Evolutionary conservation across 1,140 invertebrate genomes (phyloP).

Genomic region (Aphelinus atriplicis): DNA sequence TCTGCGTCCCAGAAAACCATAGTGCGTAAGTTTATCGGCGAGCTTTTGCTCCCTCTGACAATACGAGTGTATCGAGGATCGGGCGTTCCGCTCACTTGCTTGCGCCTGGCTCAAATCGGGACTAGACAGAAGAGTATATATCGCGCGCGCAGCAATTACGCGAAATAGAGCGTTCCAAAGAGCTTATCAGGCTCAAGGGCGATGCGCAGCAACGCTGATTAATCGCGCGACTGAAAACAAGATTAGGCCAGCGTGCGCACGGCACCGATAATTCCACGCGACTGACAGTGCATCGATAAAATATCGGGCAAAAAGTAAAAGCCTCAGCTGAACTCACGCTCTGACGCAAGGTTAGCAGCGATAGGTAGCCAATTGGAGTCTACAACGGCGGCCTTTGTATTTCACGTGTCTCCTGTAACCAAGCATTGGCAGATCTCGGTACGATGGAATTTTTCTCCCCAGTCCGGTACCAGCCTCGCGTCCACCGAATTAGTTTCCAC

Average conservation of each 20-base stretch:
- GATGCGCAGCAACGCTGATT: slow-evolving; percentile 24
- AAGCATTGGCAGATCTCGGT: no score
- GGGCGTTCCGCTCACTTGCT: no score
- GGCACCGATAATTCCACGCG: slow-evolving; percentile 33
- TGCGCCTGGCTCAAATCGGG: no score
- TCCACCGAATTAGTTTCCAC: no score
- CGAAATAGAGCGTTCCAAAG: slow-evolving; percentile 30
- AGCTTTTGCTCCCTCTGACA: background rate
- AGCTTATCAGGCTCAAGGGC: slow-evolving; percentile 29
- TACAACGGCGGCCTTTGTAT: no score
- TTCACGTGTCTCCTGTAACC: no score
- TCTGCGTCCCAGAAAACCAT: background rate
- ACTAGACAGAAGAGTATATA: background rate
- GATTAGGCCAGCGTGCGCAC: slow-evolving; percentile 36
- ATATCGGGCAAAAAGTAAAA: background rate
- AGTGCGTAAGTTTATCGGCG: slow-evolving; percentile 3
- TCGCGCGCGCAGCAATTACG: slow-evolving; percentile 4
- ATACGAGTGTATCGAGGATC: no score
- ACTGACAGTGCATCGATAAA: slow-evolving; percentile 38
- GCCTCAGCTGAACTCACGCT: no score
- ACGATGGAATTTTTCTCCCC: no score
- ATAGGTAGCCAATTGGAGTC: no score
- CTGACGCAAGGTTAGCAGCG: no score
- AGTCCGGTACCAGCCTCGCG: no score
- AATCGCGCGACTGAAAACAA: slow-evolving; percentile 36